Base-by-base conservation (phyloP, 1,140 invertebrate genomes). In the Melipona quadrifasciata region DNA sequence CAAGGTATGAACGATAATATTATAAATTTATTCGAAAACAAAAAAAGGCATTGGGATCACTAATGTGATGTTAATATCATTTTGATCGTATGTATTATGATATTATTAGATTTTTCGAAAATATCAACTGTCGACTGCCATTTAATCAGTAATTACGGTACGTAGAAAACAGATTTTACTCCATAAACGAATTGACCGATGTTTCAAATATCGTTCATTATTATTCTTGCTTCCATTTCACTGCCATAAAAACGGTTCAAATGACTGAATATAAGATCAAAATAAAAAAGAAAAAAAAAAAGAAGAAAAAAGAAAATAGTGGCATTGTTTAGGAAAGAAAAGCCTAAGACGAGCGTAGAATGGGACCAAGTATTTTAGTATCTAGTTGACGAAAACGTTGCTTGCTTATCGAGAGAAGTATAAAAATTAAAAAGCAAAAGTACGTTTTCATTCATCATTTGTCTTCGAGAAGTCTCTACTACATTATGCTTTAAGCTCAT, bases 141-240 rank as follows among this genome's bases (percentile, higher is more conserved):
- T 81, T 87, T 57, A 74, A 86, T 81, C 72, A 80, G 31, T 39
- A 78, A 87, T 67, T 64, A 71, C n/a, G 57, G 79, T 80, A 11
- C 58, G 34, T 79, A 82, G 58, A 67, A 27, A 21, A 71, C 27
- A 71, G 31, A 17, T 79, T 61, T 68, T 80, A 61, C 70, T 79
- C 39, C 77, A 34, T 47, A 65, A 74, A 67, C 71, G 57, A 84
- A 55, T 53, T n/a, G 74, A 77, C 55, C 24, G 55, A 6, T 57
- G 17, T 68, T 82, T 77, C 27, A 68, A 47, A 80, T 85, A 68
- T 75, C 24, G 58, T 84, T 73, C 65, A 74, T 51, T 24, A 55
- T 85, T 87, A 85, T 84, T 70, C 86, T 89, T 86, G 86, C 90
- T 92, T 92, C 91, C 91, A 90, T 86, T 82, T 91, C 91, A 92